Conservation (phyloP, 2,797 vertebrate genomes). For the Sebastes minor region DNA sequence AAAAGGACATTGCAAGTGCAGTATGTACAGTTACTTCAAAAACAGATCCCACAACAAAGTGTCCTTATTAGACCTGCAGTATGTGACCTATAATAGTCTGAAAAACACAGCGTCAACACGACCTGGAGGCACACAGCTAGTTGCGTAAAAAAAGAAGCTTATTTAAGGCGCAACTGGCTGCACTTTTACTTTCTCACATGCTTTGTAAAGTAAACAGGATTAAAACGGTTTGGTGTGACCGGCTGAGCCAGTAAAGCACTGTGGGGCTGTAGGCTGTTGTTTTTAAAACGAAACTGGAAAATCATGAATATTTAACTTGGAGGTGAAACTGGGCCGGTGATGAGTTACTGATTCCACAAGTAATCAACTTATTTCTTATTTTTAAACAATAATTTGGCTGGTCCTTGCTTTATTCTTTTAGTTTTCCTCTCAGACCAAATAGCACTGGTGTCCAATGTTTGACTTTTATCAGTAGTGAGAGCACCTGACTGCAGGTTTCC, state of each 20-base stretch:
- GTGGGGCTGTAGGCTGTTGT: background rate
- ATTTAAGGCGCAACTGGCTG: constrained; percentile 42
- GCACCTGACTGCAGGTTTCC: background rate
- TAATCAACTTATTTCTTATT: background rate
- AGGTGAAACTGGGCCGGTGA: constrained; percentile 1
- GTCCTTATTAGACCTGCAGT: constrained; percentile 39
- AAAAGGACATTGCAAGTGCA: background rate
- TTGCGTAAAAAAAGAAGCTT: constrained; percentile 16
- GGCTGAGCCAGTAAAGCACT: constrained; percentile 24
- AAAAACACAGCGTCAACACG: constrained; percentile 23
- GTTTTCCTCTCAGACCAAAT: background rate
- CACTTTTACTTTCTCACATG: constrained; percentile 64
- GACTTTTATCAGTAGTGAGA: background rate
- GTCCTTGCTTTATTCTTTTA: background rate
- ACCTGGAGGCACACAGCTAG: constrained; percentile 8
- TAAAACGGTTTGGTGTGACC: constrained; percentile 51
- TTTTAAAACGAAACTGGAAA: background rate
- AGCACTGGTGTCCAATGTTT: background rate
- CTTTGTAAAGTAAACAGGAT: constrained; percentile 62
- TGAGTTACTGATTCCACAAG: background rate
- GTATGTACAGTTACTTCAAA: background rate
- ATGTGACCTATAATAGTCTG: constrained; percentile 10
- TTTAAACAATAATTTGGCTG: background rate
- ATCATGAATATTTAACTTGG: constrained; percentile 16
- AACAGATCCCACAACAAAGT: constrained; percentile 36